Evolutionary conservation across 2,888 invertebrate species (phyloP).

Genomic region (Spodoptera exigua): DNA sequence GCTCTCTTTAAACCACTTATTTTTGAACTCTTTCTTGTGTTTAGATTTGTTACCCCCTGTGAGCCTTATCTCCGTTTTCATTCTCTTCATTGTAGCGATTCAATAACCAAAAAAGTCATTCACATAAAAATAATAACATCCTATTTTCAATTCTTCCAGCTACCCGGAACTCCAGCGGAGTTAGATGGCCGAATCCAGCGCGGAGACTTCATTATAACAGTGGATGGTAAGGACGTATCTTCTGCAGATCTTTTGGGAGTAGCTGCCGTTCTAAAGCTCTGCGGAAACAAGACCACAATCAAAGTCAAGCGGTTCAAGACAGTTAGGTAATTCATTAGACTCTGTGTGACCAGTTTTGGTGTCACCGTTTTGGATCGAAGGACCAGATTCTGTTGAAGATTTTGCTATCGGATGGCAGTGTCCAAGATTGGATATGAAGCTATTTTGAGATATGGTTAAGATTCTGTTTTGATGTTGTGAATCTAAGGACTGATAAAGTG

Average conservation of each 20-base stretch:
- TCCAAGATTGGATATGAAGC: no score
- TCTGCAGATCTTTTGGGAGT: slow-evolving; percentile 94
- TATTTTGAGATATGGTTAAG: no score
- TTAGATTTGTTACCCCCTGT: no score
- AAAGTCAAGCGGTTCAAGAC: slow-evolving; percentile 96
- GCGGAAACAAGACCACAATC: slow-evolving; percentile 94
- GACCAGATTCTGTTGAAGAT: slow-evolving; percentile 28
- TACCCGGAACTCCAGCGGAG: slow-evolving; percentile 96
- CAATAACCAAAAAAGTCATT: no score
- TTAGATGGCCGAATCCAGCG: slow-evolving; percentile 96
- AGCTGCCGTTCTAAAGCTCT: slow-evolving; percentile 96
- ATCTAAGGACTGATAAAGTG: no score
- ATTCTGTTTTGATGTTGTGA: no score
- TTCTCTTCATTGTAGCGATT: no score
- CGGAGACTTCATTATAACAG: slow-evolving; percentile 96
- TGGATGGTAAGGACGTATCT: slow-evolving; percentile 96
- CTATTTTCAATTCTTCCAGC: slow-evolving; percentile 82
- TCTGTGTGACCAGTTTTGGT: slow-evolving; percentile 38
- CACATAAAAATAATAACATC: neutral
- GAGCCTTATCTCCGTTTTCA: no score
- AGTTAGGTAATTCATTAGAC: slow-evolving; percentile 70
- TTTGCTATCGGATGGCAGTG: slow-evolving; percentile 22
- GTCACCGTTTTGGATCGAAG: slow-evolving; percentile 39
- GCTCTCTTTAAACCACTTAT: no score
- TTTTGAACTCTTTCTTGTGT: no score